These are phyloP conservation scores for Cheilinus undulatus DNA, from an alignment of 2,113 vertebrate genomes.

Conservation along the genomic window DNA sequence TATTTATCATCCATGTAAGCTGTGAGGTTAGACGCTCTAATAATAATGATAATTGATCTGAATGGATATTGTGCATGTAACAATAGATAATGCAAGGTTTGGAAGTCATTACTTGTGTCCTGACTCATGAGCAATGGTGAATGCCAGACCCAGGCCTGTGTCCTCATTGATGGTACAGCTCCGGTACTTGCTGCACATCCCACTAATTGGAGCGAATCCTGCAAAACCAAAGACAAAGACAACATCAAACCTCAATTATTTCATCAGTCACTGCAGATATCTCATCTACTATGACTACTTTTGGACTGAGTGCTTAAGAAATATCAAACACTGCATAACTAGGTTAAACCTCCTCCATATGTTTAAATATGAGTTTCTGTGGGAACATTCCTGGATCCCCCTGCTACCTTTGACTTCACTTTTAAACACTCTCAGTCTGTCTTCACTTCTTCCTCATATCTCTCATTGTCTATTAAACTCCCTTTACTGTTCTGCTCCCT, in stretches of 20 bases:
- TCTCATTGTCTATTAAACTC: conserved; percentile 40
- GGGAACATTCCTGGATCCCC: conserved; percentile 35
- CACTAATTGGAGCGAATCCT: conserved; percentile 93
- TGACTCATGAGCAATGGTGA: conserved; percentile 94
- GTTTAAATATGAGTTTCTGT: conserved; percentile 29
- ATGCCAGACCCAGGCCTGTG: conserved; percentile 90
- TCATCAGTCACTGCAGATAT: neutral
- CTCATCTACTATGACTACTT: neutral
- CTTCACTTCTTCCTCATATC: conserved; percentile 40
- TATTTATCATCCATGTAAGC: too few species aligned
- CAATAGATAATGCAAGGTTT: too few species aligned
- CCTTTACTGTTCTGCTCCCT: conserved; percentile 28
- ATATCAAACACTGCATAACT: conserved; percentile 22
- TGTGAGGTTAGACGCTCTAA: too few species aligned
- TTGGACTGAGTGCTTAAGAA: neutral
- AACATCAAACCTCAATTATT: neutral
- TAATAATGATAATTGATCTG: too few species aligned
- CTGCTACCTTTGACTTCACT: conserved; percentile 30
- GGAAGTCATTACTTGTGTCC: conserved; percentile 90
- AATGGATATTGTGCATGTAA: too few species aligned
- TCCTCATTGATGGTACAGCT: conserved; percentile 94
- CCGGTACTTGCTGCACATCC: conserved; percentile 95
- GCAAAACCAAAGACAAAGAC: neutral
- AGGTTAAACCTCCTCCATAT: conserved; percentile 34
- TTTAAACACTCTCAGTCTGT: conserved; percentile 22